Conservation (phyloP, 2,797 vertebrate genomes). For the Lacerta bilineata region DNA sequence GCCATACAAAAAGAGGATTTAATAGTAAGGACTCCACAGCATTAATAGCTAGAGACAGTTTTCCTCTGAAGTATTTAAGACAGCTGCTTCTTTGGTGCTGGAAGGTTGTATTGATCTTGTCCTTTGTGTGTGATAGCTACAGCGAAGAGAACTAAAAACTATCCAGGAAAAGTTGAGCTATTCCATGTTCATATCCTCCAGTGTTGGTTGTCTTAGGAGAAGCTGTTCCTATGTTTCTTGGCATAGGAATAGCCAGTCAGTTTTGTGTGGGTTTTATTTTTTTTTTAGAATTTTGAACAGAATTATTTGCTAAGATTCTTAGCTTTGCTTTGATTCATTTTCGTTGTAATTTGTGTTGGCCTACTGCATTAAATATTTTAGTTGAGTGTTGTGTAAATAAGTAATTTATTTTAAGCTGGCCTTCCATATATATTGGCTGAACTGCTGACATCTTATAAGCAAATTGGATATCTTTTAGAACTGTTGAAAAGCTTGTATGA, state of each 20-base stretch:
- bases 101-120: neutral
- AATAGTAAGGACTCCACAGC: neutral
- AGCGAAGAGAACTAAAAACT: neutral
- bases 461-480: conserved; percentile 47
- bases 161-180: neutral
- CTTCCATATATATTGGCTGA: conserved; percentile 6
- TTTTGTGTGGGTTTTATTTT: neutral
- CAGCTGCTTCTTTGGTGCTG: neutral
- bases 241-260: neutral
- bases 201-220: neutral
- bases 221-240: neutral
- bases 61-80: neutral
- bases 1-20: neutral
- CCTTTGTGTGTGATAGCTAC: neutral
- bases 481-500: conserved; percentile 41
- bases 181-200: neutral
- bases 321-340: neutral
- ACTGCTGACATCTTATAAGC: neutral
- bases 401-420: rapidly evolving
- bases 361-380: neutral
- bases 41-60: neutral
- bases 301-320: neutral
- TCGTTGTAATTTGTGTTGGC: neutral
- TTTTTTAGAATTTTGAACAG: neutral
- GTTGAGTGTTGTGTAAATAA: neutral